Conservation (phyloP, 2,113 vertebrate genomes). For the Notothenia rossii region DNA sequence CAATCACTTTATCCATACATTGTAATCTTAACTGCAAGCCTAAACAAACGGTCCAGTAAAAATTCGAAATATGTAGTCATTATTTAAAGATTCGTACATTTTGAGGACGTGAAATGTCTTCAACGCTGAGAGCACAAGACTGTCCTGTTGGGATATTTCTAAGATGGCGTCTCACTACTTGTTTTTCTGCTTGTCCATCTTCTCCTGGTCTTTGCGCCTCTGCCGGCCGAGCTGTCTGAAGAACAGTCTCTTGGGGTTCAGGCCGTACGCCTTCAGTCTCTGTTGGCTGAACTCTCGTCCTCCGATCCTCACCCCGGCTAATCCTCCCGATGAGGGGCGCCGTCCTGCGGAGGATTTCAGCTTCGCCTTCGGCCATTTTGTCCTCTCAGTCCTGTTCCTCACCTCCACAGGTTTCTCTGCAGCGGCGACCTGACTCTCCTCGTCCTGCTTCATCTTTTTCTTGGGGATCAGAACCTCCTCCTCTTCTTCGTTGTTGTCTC, state of each 20-base stretch:
- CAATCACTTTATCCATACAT: no score
- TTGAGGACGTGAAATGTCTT: not conserved
- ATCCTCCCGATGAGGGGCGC: constrained; percentile 49
- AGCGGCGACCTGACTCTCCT: not conserved
- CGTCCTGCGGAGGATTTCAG: constrained; percentile 59
- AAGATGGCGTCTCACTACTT: constrained; percentile 27
- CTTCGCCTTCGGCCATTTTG: constrained; percentile 72
- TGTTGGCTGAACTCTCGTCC: constrained; percentile 87
- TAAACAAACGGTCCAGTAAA: no score
- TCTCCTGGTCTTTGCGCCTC: constrained; percentile 52
- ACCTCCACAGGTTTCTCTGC: not conserved
- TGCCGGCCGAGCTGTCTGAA: no score
- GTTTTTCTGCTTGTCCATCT: constrained; percentile 48
- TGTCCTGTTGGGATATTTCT: not conserved
- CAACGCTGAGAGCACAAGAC: not conserved
- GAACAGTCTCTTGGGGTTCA: constrained; percentile 88
- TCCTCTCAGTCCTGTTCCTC: constrained; percentile 49
- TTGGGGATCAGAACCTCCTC: constrained; percentile 76
- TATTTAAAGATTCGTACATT: no score
- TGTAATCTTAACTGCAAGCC: no score
- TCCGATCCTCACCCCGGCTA: constrained; percentile 80
- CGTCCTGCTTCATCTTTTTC: constrained; percentile 66
- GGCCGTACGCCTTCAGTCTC: constrained; percentile 89
- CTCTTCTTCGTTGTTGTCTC: not conserved
- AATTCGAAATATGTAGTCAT: no score